These are phyloP conservation scores for Mesocricetus auratus DNA, from an alignment of 2,113 vertebrate genomes.

Conservation along the genomic window DNA sequence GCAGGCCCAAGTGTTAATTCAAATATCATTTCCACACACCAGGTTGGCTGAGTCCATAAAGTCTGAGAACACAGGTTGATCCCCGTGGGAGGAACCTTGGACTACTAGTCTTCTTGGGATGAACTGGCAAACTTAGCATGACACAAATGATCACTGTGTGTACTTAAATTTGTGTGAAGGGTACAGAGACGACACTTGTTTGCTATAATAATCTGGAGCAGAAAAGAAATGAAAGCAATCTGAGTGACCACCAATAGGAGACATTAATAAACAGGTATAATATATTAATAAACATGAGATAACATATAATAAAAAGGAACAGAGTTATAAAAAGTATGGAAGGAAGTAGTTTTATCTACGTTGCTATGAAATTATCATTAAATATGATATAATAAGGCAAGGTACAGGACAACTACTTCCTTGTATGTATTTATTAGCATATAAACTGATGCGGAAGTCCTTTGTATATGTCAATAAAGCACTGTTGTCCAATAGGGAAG, in stretches of 20 bases:
- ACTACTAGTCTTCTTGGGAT: not conserved
- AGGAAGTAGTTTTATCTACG: slow-evolving; percentile 11
- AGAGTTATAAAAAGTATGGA: slow-evolving; percentile 10
- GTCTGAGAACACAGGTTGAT: not conserved
- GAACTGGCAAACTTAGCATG: not conserved
- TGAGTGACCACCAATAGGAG: not conserved
- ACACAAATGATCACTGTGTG: not conserved
- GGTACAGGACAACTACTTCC: not conserved
- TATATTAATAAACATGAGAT: not conserved
- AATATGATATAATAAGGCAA: not conserved
- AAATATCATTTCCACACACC: slow-evolving; percentile 36
- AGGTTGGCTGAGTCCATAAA: not conserved
- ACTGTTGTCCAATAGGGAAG: too few relatives aligned
- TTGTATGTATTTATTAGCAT: not conserved
- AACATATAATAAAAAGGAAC: not conserved
- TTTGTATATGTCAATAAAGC: too few relatives aligned
- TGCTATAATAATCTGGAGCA: not conserved
- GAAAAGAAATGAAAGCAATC: slow-evolving; percentile 24
- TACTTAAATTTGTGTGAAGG: not conserved
- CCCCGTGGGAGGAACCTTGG: not conserved
- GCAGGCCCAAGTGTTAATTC: slow-evolving; percentile 14
- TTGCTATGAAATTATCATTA: not conserved
- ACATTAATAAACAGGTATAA: not conserved
- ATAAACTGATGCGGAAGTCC: too few relatives aligned
- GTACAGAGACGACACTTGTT: not conserved